A percentile compares a stretch with the other conserved stretches of the same genome.
Conservation (phyloP, 2,113 vertebrate genomes). For the Genyomyrus donnyi region DNA sequence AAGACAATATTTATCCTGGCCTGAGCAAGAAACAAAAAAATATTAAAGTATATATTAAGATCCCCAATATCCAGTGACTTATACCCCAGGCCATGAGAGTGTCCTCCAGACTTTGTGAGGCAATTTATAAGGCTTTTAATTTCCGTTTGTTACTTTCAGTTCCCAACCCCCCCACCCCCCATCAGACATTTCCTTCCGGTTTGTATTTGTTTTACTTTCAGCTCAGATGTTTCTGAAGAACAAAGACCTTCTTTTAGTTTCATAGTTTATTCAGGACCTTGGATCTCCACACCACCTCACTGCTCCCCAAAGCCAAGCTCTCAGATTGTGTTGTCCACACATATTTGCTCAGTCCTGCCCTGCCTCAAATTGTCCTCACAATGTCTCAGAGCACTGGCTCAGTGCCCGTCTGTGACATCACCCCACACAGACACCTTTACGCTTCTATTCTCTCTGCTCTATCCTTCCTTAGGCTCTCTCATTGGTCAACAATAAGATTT, state of each 20-base stretch:
- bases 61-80: slow-evolving; percentile 25
- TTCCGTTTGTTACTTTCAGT: not conserved
- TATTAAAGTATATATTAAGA: slow-evolving; percentile 24
- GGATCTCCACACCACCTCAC: not conserved
- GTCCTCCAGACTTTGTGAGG: not conserved
- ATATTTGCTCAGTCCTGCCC: not conserved
- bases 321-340: not conserved
- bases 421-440: not conserved
- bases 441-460: not conserved
- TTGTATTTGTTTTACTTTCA: slow-evolving; percentile 19
- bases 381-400: not conserved
- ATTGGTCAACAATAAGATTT: slow-evolving; percentile 81
- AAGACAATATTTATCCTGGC: slow-evolving; percentile 57
- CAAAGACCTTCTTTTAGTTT: slow-evolving; percentile 10
- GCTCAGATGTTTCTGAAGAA: not conserved
- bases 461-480: slow-evolving; percentile 68
- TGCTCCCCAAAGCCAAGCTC: not conserved
- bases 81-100: not conserved
- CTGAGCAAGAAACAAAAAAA: slow-evolving; percentile 36
- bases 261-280: not conserved
- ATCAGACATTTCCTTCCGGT: slow-evolving; percentile 5
- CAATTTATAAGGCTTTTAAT: slow-evolving; percentile 12
- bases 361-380: not conserved
- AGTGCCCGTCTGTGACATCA: not conserved
- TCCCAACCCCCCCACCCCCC: not conserved